Evolutionary conservation across 2,888 invertebrate genomes (phyloP).

Genomic region (Gasteruption jaculator): DNA sequence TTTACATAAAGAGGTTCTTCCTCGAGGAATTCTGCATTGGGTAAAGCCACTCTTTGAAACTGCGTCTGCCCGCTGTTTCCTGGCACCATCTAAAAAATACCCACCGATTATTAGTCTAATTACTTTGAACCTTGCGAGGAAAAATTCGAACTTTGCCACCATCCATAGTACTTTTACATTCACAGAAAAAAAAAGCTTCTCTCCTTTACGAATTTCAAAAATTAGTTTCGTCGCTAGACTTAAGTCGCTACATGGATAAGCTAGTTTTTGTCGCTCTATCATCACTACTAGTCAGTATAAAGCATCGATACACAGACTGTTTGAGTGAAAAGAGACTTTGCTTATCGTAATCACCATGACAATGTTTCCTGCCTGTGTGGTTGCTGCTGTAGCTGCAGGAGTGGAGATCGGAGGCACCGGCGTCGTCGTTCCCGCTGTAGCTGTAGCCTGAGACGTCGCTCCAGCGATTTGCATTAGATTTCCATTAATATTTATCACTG

Average conservation of each 20-base stretch:
- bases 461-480: conserved; percentile 68
- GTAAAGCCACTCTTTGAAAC: conserved; percentile 60
- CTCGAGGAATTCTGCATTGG: conserved; percentile 67
- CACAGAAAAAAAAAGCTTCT: too few species aligned
- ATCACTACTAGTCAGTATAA: conserved; percentile 45
- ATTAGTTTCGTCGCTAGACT: too few species aligned
- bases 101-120: too few species aligned
- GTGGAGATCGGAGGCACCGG: conserved; percentile 52
- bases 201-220: too few species aligned
- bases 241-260: too few species aligned
- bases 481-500: conserved; percentile 72
- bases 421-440: conserved; percentile 53
- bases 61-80: conserved; percentile 53
- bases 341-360: conserved; percentile 63
- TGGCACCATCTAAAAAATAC: conserved; percentile 65
- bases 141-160: too few species aligned
- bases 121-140: too few species aligned
- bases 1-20: conserved; percentile 98
- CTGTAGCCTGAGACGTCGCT: conserved; percentile 44
- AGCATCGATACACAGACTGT: conserved; percentile 38
- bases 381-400: conserved; percentile 44
- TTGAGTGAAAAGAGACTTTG: conserved; percentile 40
- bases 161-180: too few species aligned
- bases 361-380: conserved; percentile 61
- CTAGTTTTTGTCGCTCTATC: conserved; percentile 37